A percentile compares a stretch with the other conserved stretches of the same genome.
phyloP scores from a whole-genome alignment of 2,113 vertebrate genomes.

The Epinephelus fuscoguttatus region DNA sequence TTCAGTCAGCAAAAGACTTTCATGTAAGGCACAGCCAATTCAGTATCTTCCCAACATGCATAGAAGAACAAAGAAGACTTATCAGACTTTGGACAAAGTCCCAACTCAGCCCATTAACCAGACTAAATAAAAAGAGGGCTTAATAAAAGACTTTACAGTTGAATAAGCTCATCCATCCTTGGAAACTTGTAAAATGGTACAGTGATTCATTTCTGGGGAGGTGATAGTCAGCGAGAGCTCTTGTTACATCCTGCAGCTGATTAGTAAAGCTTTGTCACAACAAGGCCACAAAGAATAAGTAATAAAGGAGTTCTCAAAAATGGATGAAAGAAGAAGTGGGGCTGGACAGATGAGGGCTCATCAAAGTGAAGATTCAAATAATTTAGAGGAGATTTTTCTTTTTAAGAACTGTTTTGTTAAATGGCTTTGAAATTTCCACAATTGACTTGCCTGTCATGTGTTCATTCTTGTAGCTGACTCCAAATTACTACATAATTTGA shows the following conservation, averaged over 20 bases:
- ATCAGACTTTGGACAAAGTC: constrained; percentile 42
- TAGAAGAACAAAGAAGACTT: constrained; percentile 34
- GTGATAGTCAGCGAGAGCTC: constrained; percentile 54
- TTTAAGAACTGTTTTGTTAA: neutral
- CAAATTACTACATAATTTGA: neutral
- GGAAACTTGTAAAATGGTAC: constrained; percentile 50
- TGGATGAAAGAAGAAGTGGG: constrained; percentile 17
- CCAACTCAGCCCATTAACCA: constrained; percentile 50
- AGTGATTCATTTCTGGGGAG: constrained; percentile 61
- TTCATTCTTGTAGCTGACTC: neutral
- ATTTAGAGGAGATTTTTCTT: constrained; percentile 6
- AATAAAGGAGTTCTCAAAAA: constrained; percentile 58
- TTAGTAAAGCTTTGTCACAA: constrained; percentile 67
- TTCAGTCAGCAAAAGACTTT: constrained; percentile 20
- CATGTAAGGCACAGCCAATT: constrained; percentile 22
- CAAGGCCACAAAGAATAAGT: constrained; percentile 51
- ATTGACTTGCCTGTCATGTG: neutral
- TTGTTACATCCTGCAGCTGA: constrained; percentile 65
- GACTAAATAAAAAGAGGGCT: neutral
- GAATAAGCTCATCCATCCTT: constrained; percentile 54
- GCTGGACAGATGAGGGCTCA: constrained; percentile 19
- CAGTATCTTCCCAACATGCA: constrained; percentile 16
- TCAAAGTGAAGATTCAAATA: constrained; percentile 33
- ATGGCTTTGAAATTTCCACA: neutral
- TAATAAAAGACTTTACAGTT: constrained; percentile 45